phyloP scores from a whole-genome alignment of 2,113 vertebrate species.

The Melozone crissalis region DNA sequence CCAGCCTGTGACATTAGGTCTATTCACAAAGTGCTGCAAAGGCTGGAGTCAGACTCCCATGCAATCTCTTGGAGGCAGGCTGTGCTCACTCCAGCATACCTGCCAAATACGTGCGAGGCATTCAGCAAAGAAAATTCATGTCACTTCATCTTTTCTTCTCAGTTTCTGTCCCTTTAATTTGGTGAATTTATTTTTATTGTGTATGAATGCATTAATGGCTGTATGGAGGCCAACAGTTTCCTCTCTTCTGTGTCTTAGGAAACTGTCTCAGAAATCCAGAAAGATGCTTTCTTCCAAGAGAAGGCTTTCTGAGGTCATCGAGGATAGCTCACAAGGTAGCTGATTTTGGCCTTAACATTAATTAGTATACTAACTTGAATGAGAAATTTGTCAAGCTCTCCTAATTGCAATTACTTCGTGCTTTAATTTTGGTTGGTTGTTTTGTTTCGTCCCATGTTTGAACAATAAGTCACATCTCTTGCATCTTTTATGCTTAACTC shows the following conservation, averaged over 20 bases:
- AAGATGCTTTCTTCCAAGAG: background rate
- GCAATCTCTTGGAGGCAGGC: slow-evolving; percentile 41
- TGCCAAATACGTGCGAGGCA: background rate
- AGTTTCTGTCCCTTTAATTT: background rate
- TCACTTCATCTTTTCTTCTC: background rate
- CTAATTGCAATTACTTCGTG: background rate
- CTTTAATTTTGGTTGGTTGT: background rate
- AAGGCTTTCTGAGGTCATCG: background rate
- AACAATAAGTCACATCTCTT: background rate
- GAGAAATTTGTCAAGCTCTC: background rate
- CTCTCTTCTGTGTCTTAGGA: background rate
- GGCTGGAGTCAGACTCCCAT: slow-evolving; percentile 55
- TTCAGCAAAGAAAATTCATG: background rate
- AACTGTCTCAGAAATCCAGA: background rate
- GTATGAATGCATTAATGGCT: background rate
- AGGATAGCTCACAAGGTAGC: background rate
- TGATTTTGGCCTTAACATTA: background rate
- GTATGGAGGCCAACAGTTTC: background rate
- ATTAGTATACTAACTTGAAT: background rate
- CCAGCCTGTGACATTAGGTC: background rate
- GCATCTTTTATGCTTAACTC: background rate
- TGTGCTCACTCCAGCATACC: background rate
- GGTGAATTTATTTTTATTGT: background rate
- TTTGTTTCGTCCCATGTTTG: background rate
- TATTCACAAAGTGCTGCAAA: slow-evolving; percentile 11